Evolutionary conservation across 2,113 vertebrate species (phyloP).

Genomic region (Polypterus bichir): DNA sequence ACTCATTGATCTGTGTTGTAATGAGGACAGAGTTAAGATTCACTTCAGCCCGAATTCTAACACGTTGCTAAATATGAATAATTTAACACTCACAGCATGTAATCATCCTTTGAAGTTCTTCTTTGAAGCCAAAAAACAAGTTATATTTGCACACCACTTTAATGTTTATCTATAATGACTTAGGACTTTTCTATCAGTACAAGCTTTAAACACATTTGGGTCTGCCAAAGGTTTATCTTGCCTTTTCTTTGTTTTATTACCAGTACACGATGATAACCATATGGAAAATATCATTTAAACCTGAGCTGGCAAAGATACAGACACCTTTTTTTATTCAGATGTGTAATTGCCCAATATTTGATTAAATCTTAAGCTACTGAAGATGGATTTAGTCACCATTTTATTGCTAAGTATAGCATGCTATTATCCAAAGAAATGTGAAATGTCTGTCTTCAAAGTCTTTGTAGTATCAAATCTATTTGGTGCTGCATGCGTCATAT

Average conservation of each 20-base stretch:
- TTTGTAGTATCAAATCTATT: too few relatives aligned
- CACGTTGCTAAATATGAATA: slow-evolving; percentile 45
- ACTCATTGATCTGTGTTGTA: slow-evolving; percentile 38
- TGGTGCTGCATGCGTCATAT: too few relatives aligned
- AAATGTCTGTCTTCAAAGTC: too few relatives aligned
- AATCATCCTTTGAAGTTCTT: slow-evolving; percentile 51
- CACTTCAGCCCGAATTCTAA: slow-evolving; percentile 31
- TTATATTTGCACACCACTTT: slow-evolving; percentile 49
- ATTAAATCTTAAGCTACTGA: not conserved
- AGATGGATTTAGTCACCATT: not conserved
- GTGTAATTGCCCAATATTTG: slow-evolving; percentile 1
- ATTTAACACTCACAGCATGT: slow-evolving; percentile 45
- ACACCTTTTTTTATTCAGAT: not conserved
- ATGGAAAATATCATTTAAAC: not conserved
- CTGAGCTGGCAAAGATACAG: not conserved
- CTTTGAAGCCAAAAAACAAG: slow-evolving; percentile 44
- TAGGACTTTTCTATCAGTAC: slow-evolving; percentile 35
- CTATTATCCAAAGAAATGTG: too few relatives aligned
- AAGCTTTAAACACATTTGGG: slow-evolving; percentile 34
- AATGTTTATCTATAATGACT: slow-evolving; percentile 55
- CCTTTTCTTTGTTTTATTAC: slow-evolving; percentile 7
- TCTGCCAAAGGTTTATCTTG: slow-evolving; percentile 27
- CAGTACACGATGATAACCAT: not conserved
- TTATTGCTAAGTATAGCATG: not conserved
- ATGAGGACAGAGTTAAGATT: slow-evolving; percentile 38